Evolutionary conservation across 2,113 vertebrate genomes (phyloP).

Genomic region (Isichthys henryi): DNA sequence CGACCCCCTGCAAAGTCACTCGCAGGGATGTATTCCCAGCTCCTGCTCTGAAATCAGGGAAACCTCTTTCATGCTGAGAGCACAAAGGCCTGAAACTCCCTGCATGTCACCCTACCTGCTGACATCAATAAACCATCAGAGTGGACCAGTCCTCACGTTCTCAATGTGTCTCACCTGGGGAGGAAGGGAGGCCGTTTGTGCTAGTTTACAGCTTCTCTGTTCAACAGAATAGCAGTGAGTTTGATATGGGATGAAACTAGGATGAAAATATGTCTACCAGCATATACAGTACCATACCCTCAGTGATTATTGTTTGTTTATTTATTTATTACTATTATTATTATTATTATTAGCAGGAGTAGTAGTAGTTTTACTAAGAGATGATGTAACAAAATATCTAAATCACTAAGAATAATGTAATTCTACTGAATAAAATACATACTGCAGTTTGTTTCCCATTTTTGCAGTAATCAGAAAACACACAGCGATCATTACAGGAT

Average conservation of each 20-base stretch:
- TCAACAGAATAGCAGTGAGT: not conserved
- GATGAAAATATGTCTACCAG: not conserved
- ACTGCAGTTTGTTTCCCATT: not conserved
- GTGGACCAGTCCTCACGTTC: not conserved
- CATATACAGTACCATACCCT: not conserved
- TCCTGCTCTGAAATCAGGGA: not conserved
- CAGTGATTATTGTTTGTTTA: not conserved
- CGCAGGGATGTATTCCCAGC: not conserved
- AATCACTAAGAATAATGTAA: not conserved
- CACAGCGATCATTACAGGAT: not conserved
- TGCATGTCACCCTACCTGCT: not conserved
- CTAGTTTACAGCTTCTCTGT: not conserved
- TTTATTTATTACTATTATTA: not conserved
- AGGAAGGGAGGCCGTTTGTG: not conserved
- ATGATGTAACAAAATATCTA: not conserved
- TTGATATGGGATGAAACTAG: not conserved
- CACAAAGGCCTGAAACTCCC: not conserved
- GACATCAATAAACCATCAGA: slow-evolving; percentile 13
- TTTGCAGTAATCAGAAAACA: not conserved
- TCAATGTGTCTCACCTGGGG: not conserved
- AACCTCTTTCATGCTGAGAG: not conserved
- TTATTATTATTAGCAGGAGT: not conserved
- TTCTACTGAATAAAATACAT: not conserved
- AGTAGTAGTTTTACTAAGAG: not conserved
- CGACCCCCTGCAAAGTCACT: not conserved